phyloP scores from a whole-genome alignment of 64 coral and sea anemone genomes.

The Stichodactyla mertensii region DNA sequence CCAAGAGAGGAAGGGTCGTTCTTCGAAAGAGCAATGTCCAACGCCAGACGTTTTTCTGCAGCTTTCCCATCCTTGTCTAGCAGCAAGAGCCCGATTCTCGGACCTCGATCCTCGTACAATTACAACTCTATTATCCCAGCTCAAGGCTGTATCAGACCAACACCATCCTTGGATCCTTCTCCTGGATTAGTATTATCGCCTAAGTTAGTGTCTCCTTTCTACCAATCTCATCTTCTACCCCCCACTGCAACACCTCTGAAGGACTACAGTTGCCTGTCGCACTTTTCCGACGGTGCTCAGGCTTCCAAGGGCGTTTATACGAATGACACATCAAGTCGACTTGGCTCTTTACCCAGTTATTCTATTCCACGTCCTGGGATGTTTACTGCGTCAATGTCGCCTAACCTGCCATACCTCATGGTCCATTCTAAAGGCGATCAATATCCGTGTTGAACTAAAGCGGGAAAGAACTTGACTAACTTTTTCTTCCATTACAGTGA shows the following conservation, averaged over 20 bases:
- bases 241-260: not conserved
- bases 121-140: not conserved
- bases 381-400: not conserved
- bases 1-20: constrained; percentile 25
- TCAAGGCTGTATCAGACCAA: not conserved
- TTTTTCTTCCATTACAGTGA: too few species aligned
- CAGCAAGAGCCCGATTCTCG: not conserved
- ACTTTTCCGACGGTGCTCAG: not conserved
- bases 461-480: not conserved
- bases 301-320: not conserved
- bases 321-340: not conserved
- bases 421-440: not conserved
- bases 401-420: not conserved
- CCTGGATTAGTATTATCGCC: not conserved
- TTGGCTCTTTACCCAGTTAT: not conserved
- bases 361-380: not conserved
- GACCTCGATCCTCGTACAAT: not conserved
- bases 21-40: not conserved
- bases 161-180: not conserved
- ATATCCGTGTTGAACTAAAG: not conserved
- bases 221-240: not conserved
- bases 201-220: not conserved
- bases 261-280: not conserved
- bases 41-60: not conserved
- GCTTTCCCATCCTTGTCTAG: not conserved